Evolutionary conservation across 2,113 vertebrate species (phyloP), one percentile per base, ranked within the genome.

Genomic region (Myxocyprinus asiaticus): DNA sequence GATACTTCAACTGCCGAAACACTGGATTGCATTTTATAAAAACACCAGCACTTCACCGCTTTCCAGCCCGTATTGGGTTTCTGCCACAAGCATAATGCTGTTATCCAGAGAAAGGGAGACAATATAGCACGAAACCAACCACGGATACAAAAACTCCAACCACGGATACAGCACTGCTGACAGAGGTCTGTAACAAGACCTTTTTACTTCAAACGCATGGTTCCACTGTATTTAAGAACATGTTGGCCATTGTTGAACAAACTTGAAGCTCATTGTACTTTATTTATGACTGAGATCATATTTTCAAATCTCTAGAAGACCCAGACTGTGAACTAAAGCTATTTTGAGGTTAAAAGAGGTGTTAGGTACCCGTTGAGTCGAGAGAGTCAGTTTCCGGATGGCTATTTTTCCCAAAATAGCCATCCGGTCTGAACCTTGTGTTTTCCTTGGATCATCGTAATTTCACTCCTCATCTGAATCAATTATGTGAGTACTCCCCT

Each of bases 401-500:
- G n/a, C n/a, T n/a, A n/a, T n/a, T n/a, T n/a, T n/a, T n/a, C n/a
- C n/a, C n/a, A 80, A 85, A 88, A 80, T 76, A 74, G 79, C 81
- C 55, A 42, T 3, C 17, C 5, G 47, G 72, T 63, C 72, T 63
- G 72, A 75, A 47, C 76, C 50, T n/a, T 17, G 82, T 82, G 50
- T 85, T 86, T 82, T 83, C 82, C 69, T 78, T 76, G 82, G 86
- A 90, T 89, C 83, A 90, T 88, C 45, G 67, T 85, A 87, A 88
- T 89, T 90, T 89, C 84, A 86, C 87, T 88, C 81, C 81, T 88
- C 84, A 82, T 86, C 90, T 89, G 82, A 94, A 92, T 94, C 89
- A 95, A 91, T 92, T 89, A 93, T 92, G 90, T 90, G 91, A 86
- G 77, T 87, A 71, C 83, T 91, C 91, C 92, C 82, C 77, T 67